Conservation (phyloP, 2,797 vertebrate genomes). For the Hozukius guyotensis region DNA sequence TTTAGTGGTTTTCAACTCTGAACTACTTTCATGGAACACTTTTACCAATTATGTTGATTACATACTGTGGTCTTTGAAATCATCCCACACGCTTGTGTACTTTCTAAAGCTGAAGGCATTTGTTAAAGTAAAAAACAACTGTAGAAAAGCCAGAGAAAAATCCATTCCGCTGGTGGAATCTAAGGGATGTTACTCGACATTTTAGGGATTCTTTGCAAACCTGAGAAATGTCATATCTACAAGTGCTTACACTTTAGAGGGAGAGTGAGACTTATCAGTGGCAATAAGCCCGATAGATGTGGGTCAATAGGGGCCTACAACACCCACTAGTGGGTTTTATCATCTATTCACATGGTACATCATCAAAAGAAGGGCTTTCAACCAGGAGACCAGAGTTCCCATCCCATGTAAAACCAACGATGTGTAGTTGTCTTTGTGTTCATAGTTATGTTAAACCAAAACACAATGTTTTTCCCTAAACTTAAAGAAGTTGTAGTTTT, state of each 20-base stretch:
- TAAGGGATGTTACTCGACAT: not conserved
- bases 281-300: too few relatives aligned
- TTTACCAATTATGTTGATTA: slow-evolving; percentile 52
- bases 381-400: too few relatives aligned
- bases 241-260: not conserved
- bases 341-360: too few relatives aligned
- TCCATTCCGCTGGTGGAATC: not conserved
- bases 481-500: too few relatives aligned
- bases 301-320: too few relatives aligned
- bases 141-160: not conserved
- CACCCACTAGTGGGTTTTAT: too few relatives aligned
- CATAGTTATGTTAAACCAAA: too few relatives aligned
- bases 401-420: too few relatives aligned
- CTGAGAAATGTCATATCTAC: not conserved
- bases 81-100: not conserved
- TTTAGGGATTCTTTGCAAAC: slow-evolving; percentile 17
- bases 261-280: not conserved
- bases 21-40: slow-evolving; percentile 38
- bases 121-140: not conserved
- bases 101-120: not conserved
- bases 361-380: too few relatives aligned
- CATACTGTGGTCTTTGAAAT: slow-evolving; percentile 15
- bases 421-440: too few relatives aligned
- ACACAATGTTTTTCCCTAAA: too few relatives aligned
- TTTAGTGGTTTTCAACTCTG: slow-evolving; percentile 53